Evolutionary conservation across 2,113 vertebrate species (phyloP), one percentile per base, ranked within the genome.

Genomic region (Callionymus lyra): DNA sequence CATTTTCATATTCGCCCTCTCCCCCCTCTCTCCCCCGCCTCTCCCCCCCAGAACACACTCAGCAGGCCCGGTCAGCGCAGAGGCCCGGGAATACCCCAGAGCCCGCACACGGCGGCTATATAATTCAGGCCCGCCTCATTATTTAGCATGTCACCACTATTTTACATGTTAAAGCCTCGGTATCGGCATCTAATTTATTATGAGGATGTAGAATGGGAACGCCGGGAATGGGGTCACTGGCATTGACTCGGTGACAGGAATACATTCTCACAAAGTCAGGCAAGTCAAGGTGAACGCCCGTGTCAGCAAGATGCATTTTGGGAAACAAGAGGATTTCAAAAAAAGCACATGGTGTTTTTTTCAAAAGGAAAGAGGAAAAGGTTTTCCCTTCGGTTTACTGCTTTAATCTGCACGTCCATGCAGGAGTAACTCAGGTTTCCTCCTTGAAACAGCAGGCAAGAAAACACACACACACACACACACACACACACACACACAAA

Each of bases 131-230:
- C 80, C 18, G 74, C 84, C 86, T 87, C 85, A 86, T 88, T 87
- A 88, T 87, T 88, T 87, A 86, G 81, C 77, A 81, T 88, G 86
- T 86, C 84, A 87, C 78, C 59, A 44, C 85, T 88, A 86, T 83
- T 88, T 86, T 87, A 86, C 85, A 88, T 88, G 83, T 84, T 85
- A 85, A 85, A 84, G 75, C 82, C 80, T 73, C 74, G 47, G 69
- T 70, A 65, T 74, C 56, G 67, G 78, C 82, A 83, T 83, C 79
- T 86, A 77, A 88, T 88, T 87, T 88, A 87, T 88, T 82, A 80
- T 64, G 57, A 56, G 81, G 74, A 83, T 84, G 72, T 74, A 80
- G 82, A 86, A 84, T 67, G 68, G 82, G 67, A 56, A 31, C 33
- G 63, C 50, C 60, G 64, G 70, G 67, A 86, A 86, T 84, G 84